These are phyloP conservation scores for Magallana ariakensis DNA, from an alignment of 1,140 invertebrate genomes.

Conservation along the genomic window DNA sequence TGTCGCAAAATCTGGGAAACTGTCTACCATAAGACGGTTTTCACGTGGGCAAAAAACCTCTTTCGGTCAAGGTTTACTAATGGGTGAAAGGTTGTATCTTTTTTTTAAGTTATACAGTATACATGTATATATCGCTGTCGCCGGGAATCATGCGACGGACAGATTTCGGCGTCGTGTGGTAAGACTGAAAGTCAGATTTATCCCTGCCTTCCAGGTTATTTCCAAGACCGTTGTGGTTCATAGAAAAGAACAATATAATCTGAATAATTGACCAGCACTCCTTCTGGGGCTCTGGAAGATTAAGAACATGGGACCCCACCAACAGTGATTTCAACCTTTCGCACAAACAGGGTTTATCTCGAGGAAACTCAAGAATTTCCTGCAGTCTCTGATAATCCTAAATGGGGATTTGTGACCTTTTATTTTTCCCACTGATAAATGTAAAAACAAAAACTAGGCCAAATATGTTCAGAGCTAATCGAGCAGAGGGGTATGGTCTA, in stretches of 20 bases:
- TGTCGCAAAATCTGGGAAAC: not conserved
- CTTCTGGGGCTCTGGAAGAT: constrained; percentile 21
- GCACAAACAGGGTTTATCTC: constrained; percentile 37
- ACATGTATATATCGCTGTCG: no score
- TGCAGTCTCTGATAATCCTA: constrained; percentile 31
- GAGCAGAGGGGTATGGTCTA: not conserved
- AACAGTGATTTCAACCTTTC: constrained; percentile 31
- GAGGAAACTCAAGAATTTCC: constrained; percentile 36
- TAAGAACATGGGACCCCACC: constrained; percentile 20
- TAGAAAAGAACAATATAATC: constrained; percentile 29
- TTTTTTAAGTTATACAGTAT: no score
- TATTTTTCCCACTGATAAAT: constrained; percentile 36
- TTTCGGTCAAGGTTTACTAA: no score
- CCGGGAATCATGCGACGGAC: not conserved
- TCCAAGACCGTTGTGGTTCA: constrained; percentile 12
- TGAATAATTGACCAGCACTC: constrained; percentile 31
- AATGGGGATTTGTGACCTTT: constrained; percentile 36
- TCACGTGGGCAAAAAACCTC: no score
- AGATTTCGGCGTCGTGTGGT: not conserved
- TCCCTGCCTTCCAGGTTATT: constrained; percentile 2
- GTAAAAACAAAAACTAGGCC: constrained; percentile 34
- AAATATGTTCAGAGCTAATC: constrained; percentile 31
- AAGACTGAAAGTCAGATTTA: not conserved
- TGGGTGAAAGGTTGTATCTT: no score
- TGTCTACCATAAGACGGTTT: not conserved